Evolutionary conservation across 2,113 vertebrate species (phyloP).

Genomic region (Pygathrix nemaeus): DNA sequence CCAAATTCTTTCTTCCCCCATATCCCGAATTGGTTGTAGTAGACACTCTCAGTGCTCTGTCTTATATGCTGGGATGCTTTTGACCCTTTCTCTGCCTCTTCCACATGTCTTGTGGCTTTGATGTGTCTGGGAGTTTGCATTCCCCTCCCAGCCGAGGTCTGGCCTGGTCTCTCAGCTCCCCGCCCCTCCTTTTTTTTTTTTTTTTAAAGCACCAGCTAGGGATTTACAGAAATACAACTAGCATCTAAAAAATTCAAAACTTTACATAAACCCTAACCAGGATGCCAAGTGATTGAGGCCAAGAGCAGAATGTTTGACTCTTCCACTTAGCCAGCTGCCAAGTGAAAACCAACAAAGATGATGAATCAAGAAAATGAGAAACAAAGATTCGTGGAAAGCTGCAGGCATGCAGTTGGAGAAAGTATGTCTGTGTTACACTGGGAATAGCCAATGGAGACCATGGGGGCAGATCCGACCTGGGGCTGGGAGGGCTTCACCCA

Average conservation of each 20-base stretch:
- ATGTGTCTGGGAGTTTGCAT: not conserved
- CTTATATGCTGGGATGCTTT: not conserved
- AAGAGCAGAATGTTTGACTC: not conserved
- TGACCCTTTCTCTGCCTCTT: not conserved
- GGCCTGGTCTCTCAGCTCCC: fast-evolving
- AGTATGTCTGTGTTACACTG: not conserved
- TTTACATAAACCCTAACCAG: not conserved
- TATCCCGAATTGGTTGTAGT: not conserved
- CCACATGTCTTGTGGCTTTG: no score
- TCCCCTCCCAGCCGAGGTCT: not conserved
- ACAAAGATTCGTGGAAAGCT: not conserved
- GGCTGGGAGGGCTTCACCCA: not conserved
- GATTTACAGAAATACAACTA: not conserved
- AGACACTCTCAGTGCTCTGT: not conserved
- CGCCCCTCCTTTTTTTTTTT: not conserved
- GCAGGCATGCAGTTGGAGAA: no score
- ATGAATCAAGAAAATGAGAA: not conserved
- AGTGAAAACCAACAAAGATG: not conserved
- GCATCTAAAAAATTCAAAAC: not conserved
- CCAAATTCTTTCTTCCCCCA: not conserved
- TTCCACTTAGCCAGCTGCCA: not conserved
- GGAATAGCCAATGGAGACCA: not conserved
- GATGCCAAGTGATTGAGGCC: not conserved
- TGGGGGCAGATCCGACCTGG: not conserved
- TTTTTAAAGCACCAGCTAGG: not conserved